These are phyloP conservation scores for Sphenopsis melanotis DNA, from an alignment of 2,797 vertebrate genomes.

Conservation along the genomic window DNA sequence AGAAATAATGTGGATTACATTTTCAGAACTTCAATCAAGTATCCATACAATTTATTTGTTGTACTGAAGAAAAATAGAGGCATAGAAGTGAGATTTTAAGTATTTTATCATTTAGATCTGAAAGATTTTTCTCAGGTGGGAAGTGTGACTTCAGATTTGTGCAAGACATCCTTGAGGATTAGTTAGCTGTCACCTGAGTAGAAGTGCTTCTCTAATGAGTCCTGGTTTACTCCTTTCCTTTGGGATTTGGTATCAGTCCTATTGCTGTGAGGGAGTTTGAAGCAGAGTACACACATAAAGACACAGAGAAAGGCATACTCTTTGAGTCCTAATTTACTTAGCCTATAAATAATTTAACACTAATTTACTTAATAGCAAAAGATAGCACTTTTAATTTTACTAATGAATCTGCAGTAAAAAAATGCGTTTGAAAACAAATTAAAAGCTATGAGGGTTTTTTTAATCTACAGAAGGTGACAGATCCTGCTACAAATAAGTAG, in stretches of 20 bases:
- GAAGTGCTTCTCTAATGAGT: neutral
- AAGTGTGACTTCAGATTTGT: neutral
- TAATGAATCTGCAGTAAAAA: neutral
- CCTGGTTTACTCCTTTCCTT: neutral
- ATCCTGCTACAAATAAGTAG: neutral
- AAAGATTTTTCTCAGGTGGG: neutral
- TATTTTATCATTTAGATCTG: neutral
- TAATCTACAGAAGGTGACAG: neutral
- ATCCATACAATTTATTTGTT: neutral
- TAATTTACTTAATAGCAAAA: neutral
- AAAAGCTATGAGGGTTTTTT: neutral
- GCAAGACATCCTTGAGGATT: neutral
- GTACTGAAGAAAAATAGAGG: neutral
- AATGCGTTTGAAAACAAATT: neutral
- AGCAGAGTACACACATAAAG: neutral
- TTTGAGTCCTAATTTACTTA: neutral
- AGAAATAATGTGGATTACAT: neutral
- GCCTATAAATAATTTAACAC: neutral
- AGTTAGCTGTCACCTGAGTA: neutral
- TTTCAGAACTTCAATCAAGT: neutral
- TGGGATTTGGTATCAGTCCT: neutral
- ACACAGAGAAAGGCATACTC: neutral
- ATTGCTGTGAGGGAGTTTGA: neutral
- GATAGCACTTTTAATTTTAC: neutral
- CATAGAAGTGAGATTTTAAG: neutral